Evolutionary conservation across 1,140 invertebrate species (phyloP), one percentile per base, ranked within the genome.

Genomic region (Branchinecta lindahli): DNA sequence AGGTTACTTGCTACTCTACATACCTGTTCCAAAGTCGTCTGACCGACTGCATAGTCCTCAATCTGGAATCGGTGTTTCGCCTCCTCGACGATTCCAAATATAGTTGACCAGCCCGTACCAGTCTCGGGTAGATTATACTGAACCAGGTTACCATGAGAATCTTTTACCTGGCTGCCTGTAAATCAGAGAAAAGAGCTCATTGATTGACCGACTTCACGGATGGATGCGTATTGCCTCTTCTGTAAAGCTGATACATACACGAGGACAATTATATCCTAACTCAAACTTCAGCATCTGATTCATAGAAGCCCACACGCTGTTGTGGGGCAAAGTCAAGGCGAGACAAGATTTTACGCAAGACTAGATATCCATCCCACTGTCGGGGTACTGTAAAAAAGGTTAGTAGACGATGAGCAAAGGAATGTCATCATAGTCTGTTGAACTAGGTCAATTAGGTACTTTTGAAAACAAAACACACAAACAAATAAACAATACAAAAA

Each of bases 11-110:
- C 33, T 33, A 33, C 33, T 5, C 33, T 33, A 61, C 52, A 15
- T 61, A 61, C 52, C 18, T 61, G 52, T 61, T 61, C 52, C 18
- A 61, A 61, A 20, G 52, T 61, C 12, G 52, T 61, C 18, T 61
- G 52, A 61, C 52, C 18, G 52, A 61, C 18, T 61, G 52, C 12
- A 61, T 61, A 61, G 18, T 61, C 52, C 12, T 61, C 52, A 20
- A 61, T 61, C 12, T 15, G 52, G 4, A 61, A 20, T 4, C 18
- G 18, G 52, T 61, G 12, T 61, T 61, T 61, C 1, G 52, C 52
- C 18, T 20, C 18, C 18, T 61, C 52, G 52, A 61, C 6, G 18
- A 61, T 61, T 3, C 52, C 52, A 61, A 61, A 61, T 1, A 61
- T 20, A 20, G 52, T 15, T 20, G 52, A 61, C 52, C 52, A 61